Conservation (phyloP, 2,113 vertebrate genomes). For the Merops nubicus region DNA sequence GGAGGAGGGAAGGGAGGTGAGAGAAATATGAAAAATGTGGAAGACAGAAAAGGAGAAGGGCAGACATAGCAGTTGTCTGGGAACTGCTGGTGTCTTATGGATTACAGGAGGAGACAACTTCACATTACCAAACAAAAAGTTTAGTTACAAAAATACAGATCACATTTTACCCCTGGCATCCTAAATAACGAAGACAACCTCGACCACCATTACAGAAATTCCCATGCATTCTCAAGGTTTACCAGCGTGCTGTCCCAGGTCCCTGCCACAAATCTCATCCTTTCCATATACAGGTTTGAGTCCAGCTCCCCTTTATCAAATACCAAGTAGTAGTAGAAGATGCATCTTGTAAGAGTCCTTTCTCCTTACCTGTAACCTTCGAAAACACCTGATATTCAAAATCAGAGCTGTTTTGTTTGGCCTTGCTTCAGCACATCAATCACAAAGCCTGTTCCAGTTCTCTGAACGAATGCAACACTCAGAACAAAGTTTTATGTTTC, state of each 20-base stretch:
- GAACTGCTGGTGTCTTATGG: neutral
- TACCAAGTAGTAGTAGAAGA: neutral
- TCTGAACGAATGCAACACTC: neutral
- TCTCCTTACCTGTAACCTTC: neutral
- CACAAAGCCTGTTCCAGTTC: neutral
- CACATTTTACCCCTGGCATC: neutral
- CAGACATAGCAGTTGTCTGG: neutral
- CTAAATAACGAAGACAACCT: neutral
- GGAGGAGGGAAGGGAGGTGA: neutral
- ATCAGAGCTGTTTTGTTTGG: neutral
- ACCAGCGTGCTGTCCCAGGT: rapidly evolving
- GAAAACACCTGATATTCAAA: neutral
- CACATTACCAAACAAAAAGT: neutral
- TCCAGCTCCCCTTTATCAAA: neutral
- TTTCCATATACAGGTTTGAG: neutral
- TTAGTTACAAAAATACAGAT: neutral
- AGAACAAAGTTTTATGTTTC: neutral
- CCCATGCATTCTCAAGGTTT: neutral
- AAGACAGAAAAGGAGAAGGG: neutral
- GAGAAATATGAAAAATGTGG: neutral
- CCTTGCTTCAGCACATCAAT: rapidly evolving
- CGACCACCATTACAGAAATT: neutral
- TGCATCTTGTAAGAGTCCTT: neutral
- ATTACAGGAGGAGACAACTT: neutral
- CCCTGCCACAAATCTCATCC: neutral